These are phyloP conservation scores for Teleiodes luculella DNA, from an alignment of 2,888 invertebrate species.

Conservation along the genomic window DNA sequence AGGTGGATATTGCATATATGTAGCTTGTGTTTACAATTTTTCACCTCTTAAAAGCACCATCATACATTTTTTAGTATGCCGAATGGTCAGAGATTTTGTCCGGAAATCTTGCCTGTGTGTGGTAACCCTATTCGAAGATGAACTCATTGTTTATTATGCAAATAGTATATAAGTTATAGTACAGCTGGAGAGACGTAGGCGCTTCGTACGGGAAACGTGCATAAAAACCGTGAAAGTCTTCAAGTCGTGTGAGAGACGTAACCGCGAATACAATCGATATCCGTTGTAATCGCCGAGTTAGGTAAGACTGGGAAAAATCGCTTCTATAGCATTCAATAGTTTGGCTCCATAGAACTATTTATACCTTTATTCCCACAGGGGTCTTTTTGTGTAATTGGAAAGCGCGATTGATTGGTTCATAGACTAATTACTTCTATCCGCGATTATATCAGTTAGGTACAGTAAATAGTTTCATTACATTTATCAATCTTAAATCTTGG, in stretches of 20 bases:
- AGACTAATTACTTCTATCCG: conserved; percentile 1
- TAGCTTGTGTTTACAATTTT: too few relatives aligned
- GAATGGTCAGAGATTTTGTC: too few relatives aligned
- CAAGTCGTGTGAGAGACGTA: conserved; percentile 51
- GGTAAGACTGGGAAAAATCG: conserved; percentile 60
- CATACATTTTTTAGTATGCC: too few relatives aligned
- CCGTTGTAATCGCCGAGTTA: conserved; percentile 64
- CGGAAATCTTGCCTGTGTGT: too few relatives aligned
- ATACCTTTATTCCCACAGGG: conserved; percentile 52
- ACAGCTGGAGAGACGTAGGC: conserved; percentile 5
- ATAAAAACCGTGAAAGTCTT: conserved; percentile 58
- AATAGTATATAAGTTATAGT: neutral
- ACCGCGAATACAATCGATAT: conserved; percentile 64
- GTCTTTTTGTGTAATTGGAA: conserved; percentile 47
- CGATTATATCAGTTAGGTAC: neutral
- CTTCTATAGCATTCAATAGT: conserved; percentile 49
- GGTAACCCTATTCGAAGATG: too few relatives aligned
- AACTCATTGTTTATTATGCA: neutral
- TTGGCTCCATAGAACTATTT: conserved; percentile 38
- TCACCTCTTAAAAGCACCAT: too few relatives aligned
- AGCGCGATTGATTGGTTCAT: conserved; percentile 27
- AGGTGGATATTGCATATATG: too few relatives aligned
- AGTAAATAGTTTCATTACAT: too few relatives aligned
- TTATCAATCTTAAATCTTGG: too few relatives aligned
- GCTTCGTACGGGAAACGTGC: conserved; percentile 17